A percentile compares a stretch with the other conserved stretches of the same genome.
phyloP scores from a whole-genome alignment of 2,888 invertebrate genomes.

The Allophyes oxyacanthae region DNA sequence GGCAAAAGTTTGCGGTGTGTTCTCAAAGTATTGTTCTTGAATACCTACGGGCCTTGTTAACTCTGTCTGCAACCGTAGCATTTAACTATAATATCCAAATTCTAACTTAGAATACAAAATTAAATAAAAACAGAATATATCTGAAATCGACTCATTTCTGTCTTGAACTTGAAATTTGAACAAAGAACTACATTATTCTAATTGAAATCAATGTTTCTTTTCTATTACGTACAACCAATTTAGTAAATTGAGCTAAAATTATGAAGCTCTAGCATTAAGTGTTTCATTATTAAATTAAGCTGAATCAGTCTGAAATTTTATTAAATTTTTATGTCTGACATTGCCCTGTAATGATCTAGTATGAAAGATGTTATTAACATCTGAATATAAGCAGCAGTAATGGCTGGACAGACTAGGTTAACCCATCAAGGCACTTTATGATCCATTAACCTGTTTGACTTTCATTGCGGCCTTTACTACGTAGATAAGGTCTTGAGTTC shows the following conservation, averaged over 20 bases:
- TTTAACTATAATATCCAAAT: too few species aligned
- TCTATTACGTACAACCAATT: constrained; percentile 32
- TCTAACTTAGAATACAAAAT: too few species aligned
- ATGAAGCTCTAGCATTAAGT: constrained; percentile 24
- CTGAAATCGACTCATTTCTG: constrained; percentile 11
- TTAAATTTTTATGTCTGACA: constrained; percentile 7
- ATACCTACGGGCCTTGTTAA: too few species aligned
- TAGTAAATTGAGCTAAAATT: constrained; percentile 26
- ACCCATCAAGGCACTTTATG: constrained; percentile 17
- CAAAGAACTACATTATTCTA: constrained; percentile 21
- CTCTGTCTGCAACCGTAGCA: too few species aligned
- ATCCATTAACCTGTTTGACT: constrained; percentile 27
- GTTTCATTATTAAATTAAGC: constrained; percentile 26
- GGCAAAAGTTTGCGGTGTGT: too few species aligned
- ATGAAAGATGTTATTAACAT: constrained; percentile 2
- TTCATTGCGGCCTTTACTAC: constrained; percentile 16
- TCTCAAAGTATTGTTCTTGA: too few species aligned
- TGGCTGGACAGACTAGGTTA: constrained; percentile 6
- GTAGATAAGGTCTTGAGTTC: not conserved
- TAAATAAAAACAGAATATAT: constrained; percentile 5
- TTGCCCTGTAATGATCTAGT: constrained; percentile 5
- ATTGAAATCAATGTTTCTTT: constrained; percentile 34
- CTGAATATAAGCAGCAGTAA: constrained; percentile 1
- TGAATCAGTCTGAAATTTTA: constrained; percentile 12
- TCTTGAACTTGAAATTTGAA: constrained; percentile 4